Conservation (phyloP, 2,888 invertebrate genomes). For the Chymomyza amoena region DNA sequence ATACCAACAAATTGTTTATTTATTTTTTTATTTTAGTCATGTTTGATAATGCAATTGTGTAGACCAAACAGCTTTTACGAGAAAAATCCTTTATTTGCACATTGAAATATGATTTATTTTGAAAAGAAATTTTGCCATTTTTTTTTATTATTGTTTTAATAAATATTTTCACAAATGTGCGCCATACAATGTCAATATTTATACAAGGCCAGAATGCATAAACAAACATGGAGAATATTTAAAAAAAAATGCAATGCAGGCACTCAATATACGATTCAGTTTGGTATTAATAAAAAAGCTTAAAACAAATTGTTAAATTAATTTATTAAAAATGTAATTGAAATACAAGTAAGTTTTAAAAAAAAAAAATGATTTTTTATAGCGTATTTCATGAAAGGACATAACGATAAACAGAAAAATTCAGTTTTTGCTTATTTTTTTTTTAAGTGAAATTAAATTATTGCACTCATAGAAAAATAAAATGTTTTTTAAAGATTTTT, state of each 20-base stretch:
- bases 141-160: background rate
- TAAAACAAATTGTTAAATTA: background rate
- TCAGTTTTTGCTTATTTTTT: too few relatives aligned
- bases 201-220: background rate
- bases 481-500: too few relatives aligned
- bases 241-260: background rate
- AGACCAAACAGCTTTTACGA: background rate
- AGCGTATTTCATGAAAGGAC: too few relatives aligned
- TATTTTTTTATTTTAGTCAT: background rate
- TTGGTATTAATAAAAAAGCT: background rate
- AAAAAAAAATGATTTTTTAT: too few relatives aligned
- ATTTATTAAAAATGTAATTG: background rate
- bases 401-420: too few relatives aligned
- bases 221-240: background rate
- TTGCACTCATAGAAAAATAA: too few relatives aligned
- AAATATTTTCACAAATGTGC: background rate
- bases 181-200: background rate
- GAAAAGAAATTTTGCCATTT: background rate
- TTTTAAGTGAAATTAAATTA: too few relatives aligned
- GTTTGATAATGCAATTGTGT: background rate
- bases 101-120: background rate
- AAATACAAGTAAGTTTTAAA: too few relatives aligned
- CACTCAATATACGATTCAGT: background rate
- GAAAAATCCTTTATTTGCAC: background rate
- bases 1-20: too few relatives aligned